These are phyloP conservation scores for Emys orbicularis DNA, from an alignment of 2,797 vertebrate genomes.

Conservation along the genomic window DNA sequence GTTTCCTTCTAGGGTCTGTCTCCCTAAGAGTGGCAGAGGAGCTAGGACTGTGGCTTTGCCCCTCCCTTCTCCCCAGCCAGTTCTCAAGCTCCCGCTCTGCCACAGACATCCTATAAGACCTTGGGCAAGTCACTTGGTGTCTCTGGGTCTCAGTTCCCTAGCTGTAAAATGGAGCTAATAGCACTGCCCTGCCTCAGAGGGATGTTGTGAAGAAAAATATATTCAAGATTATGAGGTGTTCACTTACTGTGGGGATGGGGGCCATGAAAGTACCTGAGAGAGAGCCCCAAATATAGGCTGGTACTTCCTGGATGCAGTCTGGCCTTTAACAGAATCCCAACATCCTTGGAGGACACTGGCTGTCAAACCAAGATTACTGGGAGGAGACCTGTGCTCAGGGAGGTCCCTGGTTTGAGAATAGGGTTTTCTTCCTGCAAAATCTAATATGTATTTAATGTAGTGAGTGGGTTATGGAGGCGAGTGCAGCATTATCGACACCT, in stretches of 20 bases:
- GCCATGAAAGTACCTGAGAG: not conserved
- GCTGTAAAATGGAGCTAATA: not conserved
- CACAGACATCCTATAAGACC: not conserved
- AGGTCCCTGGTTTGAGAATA: conserved; percentile 43
- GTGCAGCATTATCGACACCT: conserved; percentile 32
- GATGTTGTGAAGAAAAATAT: not conserved
- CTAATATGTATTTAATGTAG: conserved; percentile 41
- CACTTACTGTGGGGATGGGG: not conserved
- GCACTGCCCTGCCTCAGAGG: not conserved
- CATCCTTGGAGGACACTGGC: not conserved
- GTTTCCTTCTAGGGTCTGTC: not conserved
- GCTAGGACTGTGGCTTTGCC: not conserved
- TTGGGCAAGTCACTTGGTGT: not conserved
- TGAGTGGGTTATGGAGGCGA: not conserved
- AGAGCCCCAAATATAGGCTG: not conserved
- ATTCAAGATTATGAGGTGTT: not conserved
- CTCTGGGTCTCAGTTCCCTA: not conserved
- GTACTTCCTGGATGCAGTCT: accelerated
- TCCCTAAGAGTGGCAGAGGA: not conserved
- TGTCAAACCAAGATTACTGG: conserved; percentile 47
- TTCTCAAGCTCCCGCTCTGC: not conserved
- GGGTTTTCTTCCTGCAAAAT: conserved; percentile 36
- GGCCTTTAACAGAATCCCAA: accelerated
- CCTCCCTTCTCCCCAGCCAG: not conserved
- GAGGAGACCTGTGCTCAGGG: not conserved